Evolutionary conservation across 2,888 invertebrate species (phyloP).

Genomic region (Cryptosula pallasiana): DNA sequence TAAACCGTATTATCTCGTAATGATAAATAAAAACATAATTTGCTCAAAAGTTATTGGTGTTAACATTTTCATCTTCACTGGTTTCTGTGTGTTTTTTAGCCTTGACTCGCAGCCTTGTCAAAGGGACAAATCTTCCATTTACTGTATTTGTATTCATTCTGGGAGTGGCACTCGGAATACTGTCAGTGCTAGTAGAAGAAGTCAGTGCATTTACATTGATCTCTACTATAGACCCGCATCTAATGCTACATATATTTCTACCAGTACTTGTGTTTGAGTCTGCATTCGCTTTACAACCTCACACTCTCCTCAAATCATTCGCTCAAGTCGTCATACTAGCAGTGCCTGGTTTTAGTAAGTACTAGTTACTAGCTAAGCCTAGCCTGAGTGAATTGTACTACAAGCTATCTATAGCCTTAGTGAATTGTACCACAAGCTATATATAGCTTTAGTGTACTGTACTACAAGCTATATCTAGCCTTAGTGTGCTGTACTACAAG

Average conservation of each 20-base stretch:
- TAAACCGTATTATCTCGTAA: too few species aligned
- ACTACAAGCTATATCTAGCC: too few species aligned
- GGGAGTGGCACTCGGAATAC: slow-evolving; percentile 46
- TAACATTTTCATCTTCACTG: too few species aligned
- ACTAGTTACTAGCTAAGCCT: background rate
- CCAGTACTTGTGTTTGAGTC: slow-evolving; percentile 55
- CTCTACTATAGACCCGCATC: slow-evolving; percentile 45
- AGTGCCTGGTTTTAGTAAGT: slow-evolving; percentile 48
- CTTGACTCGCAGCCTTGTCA: slow-evolving; percentile 27
- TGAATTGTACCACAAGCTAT: too few species aligned
- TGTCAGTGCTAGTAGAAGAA: slow-evolving; percentile 31
- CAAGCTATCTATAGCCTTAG: too few species aligned
- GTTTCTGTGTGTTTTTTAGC: too few species aligned
- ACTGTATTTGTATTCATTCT: slow-evolving; percentile 51
- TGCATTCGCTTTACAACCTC: slow-evolving; percentile 53
- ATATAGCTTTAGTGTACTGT: too few species aligned
- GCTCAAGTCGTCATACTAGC: slow-evolving; percentile 48
- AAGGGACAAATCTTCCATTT: slow-evolving; percentile 46
- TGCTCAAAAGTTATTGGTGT: too few species aligned
- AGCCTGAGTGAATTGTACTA: too few species aligned
- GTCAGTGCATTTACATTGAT: slow-evolving; percentile 36
- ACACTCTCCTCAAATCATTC: slow-evolving; percentile 49
- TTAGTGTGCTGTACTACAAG: too few species aligned
- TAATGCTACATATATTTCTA: slow-evolving; percentile 50
- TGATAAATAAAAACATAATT: too few species aligned